These are phyloP conservation scores for Bemisia tabaci DNA, from an alignment of 1,140 invertebrate species.

Conservation along the genomic window DNA sequence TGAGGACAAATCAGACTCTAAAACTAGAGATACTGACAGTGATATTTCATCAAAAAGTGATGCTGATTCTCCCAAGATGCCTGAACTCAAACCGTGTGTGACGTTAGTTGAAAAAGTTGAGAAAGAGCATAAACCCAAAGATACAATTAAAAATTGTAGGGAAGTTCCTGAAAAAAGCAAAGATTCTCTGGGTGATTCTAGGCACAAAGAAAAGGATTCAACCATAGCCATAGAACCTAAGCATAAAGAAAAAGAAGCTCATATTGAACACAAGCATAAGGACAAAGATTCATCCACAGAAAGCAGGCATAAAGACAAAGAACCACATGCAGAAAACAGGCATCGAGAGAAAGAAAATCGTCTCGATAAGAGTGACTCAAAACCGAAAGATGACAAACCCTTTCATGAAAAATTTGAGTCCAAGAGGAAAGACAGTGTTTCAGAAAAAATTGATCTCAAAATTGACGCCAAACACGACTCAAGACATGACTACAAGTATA, in stretches of 20 bases:
- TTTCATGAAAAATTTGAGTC: conserved; percentile 12
- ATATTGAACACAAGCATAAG: conserved; percentile 16
- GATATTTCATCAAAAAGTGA: no score
- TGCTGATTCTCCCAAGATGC: no score
- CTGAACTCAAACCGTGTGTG: neutral
- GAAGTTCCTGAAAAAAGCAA: neutral
- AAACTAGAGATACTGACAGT: no score
- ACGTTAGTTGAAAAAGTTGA: conserved; percentile 9
- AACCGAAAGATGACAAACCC: conserved; percentile 7
- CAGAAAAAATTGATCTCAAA: conserved; percentile 19
- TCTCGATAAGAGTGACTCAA: conserved; percentile 9
- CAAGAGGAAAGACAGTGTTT: conserved; percentile 20
- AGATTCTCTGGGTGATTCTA: conserved; percentile 1
- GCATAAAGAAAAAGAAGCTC: conserved; percentile 11
- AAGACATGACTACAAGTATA: conserved; percentile 26
- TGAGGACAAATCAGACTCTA: no score
- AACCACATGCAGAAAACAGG: neutral
- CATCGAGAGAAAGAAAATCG: conserved; percentile 11
- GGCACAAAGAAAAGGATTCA: conserved; percentile 8
- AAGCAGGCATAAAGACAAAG: conserved; percentile 11
- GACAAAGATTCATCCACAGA: neutral
- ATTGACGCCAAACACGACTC: conserved; percentile 21
- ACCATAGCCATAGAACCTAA: neutral
- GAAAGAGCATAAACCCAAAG: neutral
- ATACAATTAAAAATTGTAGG: conserved; percentile 10